Base-by-base conservation (phyloP, 1,140 invertebrate genomes). In the Brachionus rotundiformis region DNA sequence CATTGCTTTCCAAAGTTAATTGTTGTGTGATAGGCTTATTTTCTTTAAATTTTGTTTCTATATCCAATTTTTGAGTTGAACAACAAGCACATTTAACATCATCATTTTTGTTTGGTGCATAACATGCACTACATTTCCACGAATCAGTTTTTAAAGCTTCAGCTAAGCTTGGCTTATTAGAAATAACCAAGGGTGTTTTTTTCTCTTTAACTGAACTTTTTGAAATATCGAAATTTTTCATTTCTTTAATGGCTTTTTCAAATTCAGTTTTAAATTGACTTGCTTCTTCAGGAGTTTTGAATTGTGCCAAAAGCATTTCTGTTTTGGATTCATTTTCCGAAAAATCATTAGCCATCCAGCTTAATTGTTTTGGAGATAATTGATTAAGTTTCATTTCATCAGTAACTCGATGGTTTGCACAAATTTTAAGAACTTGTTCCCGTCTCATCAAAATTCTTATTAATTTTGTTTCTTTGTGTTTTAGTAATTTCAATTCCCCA, bases 351-450 rank as follows among this genome's bases (percentile, higher is more conserved):
- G 76, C 76, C 1, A 79, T 33, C 76, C 76, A 79, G 10, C 76
- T 54, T 11, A 79, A 59, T 63, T 79, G 76, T 13, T 79, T 79
- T 10, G 76, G 59, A 1, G 76, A 79, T 1, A 79, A 39, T 33
- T 54, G 33, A 11, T 85, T 85, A 27, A 88, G 82, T 23, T 84
- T 83, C 36, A 88, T 83, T 0, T 87, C 85, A 2, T 82, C 47
- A 0, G 82, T 83, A 33, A 89, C 83, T 27, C 83, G 84, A 83
- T 88, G 88, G 83, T 90, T 89, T 29, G 87, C 87, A 82, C 88
- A 89, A 0, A 90, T 49, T 81, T 90, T 90, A 11, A 85, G 83
- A 0, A 89, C 87, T 83, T 90, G 88, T 76, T 90, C 89, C 80
- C 89, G 85, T 44, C 89, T 84, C 83, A 89, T 84, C 54, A 90